Conservation (phyloP, 2,113 vertebrate species). For the Coreoperca whiteheadi region DNA sequence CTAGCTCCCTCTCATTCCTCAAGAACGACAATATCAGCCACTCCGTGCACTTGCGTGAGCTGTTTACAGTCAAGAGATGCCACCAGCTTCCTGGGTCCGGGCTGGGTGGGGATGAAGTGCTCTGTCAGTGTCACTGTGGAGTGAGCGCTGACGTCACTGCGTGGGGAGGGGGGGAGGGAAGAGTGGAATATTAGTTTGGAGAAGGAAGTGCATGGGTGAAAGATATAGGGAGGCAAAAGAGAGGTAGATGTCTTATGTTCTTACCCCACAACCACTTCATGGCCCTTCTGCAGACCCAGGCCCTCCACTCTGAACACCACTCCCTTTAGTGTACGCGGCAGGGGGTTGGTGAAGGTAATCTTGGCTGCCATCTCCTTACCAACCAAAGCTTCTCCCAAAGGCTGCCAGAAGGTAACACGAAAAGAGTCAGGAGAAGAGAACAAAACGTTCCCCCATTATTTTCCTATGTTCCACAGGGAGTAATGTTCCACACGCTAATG, state of each 20-base stretch:
- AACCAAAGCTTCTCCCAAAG: slow-evolving; percentile 86
- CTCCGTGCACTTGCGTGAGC: slow-evolving; percentile 91
- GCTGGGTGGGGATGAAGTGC: slow-evolving; percentile 86
- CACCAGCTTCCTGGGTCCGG: slow-evolving; percentile 88
- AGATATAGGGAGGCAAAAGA: background rate
- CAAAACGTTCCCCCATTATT: background rate
- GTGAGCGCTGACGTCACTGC: slow-evolving; percentile 86
- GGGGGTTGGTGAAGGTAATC: slow-evolving; percentile 91
- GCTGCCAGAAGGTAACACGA: slow-evolving; percentile 70
- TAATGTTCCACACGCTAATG: background rate
- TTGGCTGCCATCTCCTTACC: slow-evolving; percentile 89
- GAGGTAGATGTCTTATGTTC: slow-evolving; percentile 20
- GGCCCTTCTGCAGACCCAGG: slow-evolving; percentile 89
- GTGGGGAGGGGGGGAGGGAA: slow-evolving; percentile 22
- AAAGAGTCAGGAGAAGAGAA: background rate
- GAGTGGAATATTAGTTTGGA: slow-evolving; percentile 11
- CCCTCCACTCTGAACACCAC: slow-evolving; percentile 91
- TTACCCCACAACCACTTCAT: slow-evolving; percentile 89
- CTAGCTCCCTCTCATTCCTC: slow-evolving; percentile 59
- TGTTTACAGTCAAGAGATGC: slow-evolving; percentile 90
- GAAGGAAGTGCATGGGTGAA: background rate
- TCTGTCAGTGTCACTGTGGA: slow-evolving; percentile 88
- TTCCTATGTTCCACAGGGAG: background rate
- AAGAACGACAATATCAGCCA: slow-evolving; percentile 84
- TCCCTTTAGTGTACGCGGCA: slow-evolving; percentile 83